Base-by-base conservation (phyloP, 2,113 vertebrate genomes). In the Acanthochromis polyacanthus region DNA sequence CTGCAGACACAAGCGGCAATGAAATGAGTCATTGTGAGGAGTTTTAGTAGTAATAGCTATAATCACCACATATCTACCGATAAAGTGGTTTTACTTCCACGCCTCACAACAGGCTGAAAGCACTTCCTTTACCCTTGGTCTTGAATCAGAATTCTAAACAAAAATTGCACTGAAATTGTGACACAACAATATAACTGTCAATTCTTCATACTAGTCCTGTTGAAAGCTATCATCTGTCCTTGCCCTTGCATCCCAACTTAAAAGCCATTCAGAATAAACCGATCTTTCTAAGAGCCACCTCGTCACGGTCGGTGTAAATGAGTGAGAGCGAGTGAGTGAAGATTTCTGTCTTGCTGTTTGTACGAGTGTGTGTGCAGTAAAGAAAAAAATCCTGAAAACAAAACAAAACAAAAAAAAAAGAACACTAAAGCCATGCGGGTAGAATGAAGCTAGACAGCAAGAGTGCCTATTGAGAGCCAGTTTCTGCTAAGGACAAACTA, bases 401-500 rank as follows among this genome's bases (percentile, higher is more conserved):
- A 32, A 53, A 43, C 40, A 43, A 8, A 36, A 36, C 32, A 36
- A 57, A 36, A 32, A 57, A 36, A 32, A 22, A 32, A 71, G 66
- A 57, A 58, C 8, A 51, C 88, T 80, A 56, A 93, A 92, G 90
- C 90, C 83, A 90, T 91, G 88, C 36, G 36, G 64, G 76, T 86
- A 84, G 74, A 86, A 60, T 25, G 57, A 85, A 83, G 75, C 46
- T 61, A 81, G 52, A 85, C 16, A 73, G 67, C 59, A 77, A 85
- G 88, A 85, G 87, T 89, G 91, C 86, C 91, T 90, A 82, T 79
- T 14, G 40, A 74, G 40, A 86, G 75, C 80, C 64, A 65, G 60
- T 59, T 73, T 83, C 51, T 28, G 75, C 57, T 48, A 59, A 63
- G 73, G 78, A 65, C 71, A 55, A 80, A 62, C 32, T 48, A 45